Evolutionary conservation across 1,140 invertebrate species (phyloP).

Genomic region (Drosophila orosa): DNA sequence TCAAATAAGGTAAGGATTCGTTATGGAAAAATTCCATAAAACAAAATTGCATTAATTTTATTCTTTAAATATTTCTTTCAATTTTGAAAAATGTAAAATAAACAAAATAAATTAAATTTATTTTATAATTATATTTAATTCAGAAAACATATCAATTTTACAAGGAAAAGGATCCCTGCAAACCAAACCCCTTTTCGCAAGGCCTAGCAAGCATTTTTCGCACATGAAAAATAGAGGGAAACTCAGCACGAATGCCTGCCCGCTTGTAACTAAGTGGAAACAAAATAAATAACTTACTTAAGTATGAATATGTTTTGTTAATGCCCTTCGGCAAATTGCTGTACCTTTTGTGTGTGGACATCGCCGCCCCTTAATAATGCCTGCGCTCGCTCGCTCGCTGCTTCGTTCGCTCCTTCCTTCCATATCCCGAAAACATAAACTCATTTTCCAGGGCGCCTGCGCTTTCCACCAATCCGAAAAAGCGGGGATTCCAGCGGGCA

Average conservation of each 20-base stretch:
- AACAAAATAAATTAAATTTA: not conserved
- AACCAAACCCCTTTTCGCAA: not conserved
- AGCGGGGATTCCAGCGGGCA: conserved; percentile 3
- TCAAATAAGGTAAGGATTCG: no score
- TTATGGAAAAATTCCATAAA: no score
- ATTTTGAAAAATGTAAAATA: not conserved
- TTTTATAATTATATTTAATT: not conserved
- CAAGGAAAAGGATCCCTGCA: not conserved
- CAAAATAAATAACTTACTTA: conserved; percentile 50
- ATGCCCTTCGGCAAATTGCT: conserved; percentile 47
- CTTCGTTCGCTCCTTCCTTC: conserved; percentile 17
- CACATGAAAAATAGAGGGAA: conserved; percentile 4
- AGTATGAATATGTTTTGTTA: conserved; percentile 50
- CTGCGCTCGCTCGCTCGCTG: conserved; percentile 8
- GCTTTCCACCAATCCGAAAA: conserved; percentile 14
- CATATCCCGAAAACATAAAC: conserved; percentile 14
- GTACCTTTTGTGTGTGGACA: conserved; percentile 47
- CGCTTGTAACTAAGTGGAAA: conserved; percentile 35
- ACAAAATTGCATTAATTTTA: no score
- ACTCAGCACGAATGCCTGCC: conserved; percentile 21
- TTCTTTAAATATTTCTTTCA: no score
- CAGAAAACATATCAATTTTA: not conserved
- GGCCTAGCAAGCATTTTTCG: not conserved
- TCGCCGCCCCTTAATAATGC: conserved; percentile 18
- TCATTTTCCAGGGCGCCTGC: conserved; percentile 42